A percentile compares a stretch with the other conserved stretches of the same genome.
These are phyloP conservation scores for Wasmannia auropunctata DNA, from an alignment of 1,140 invertebrate species.

Conservation along the genomic window DNA sequence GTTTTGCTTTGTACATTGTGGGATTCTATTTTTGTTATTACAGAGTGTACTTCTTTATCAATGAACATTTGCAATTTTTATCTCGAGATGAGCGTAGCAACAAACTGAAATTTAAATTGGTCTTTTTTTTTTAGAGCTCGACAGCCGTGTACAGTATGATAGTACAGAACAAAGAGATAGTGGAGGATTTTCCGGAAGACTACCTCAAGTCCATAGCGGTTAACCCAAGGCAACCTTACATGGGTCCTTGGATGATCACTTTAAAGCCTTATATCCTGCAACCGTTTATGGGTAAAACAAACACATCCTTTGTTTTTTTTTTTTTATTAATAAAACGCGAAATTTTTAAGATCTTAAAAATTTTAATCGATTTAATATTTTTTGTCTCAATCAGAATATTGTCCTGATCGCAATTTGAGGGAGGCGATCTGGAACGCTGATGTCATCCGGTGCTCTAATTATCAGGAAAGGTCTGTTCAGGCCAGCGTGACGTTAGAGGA, in stretches of 20 bases:
- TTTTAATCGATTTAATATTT: constrained; percentile 8
- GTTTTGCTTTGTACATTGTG: no score
- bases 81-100: not conserved
- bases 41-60: not conserved
- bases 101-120: not conserved
- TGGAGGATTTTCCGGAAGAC: constrained; percentile 91
- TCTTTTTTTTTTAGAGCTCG: constrained; percentile 81
- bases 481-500: constrained; percentile 92
- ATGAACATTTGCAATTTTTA: not conserved
- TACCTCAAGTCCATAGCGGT: constrained; percentile 89
- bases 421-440: constrained; percentile 94
- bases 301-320: not conserved
- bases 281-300: constrained; percentile 87
- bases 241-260: constrained; percentile 92
- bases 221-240: constrained; percentile 87
- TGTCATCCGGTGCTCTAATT: constrained; percentile 89
- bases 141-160: constrained; percentile 88
- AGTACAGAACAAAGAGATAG: constrained; percentile 88
- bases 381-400: constrained; percentile 88
- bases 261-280: constrained; percentile 90
- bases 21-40: constrained; percentile 47
- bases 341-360: constrained; percentile 4
- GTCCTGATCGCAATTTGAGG: constrained; percentile 90
- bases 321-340: constrained; percentile 8
- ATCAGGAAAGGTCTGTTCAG: constrained; percentile 88